These are phyloP conservation scores for Aphelenchoides bicaudatus DNA, from an alignment of 2,888 invertebrate genomes.

Conservation along the genomic window DNA sequence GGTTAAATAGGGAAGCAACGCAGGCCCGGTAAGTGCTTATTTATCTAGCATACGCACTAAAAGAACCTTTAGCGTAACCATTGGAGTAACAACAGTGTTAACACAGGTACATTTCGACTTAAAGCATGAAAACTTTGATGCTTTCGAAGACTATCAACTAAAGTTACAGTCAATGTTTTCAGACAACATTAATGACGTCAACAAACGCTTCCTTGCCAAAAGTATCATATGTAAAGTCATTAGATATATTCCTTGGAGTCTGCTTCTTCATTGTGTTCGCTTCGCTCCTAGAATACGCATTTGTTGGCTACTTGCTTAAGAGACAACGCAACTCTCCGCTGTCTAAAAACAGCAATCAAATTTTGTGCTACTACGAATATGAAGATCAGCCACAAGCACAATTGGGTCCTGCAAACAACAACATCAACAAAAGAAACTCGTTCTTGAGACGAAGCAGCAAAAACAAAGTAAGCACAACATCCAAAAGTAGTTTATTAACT, in stretches of 20 bases:
- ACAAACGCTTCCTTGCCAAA: conserved; percentile 62
- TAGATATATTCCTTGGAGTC: conserved; percentile 62
- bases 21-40: no score
- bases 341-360: conserved; percentile 11
- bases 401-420: conserved; percentile 11
- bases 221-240: conserved; percentile 61
- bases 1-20: conserved; percentile 61
- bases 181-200: conserved; percentile 62
- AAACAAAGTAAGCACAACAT: conserved; percentile 11
- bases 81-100: conserved; percentile 62
- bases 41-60: no score
- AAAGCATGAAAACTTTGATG: no score
- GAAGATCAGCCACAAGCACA: conserved; percentile 29
- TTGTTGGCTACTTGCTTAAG: conserved; percentile 58
- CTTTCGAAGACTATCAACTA: no score
- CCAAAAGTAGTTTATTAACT: conserved; percentile 11
- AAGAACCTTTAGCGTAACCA: no score
- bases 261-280: conserved; percentile 62
- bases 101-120: no score
- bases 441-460: not conserved
- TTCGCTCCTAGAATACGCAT: conserved; percentile 57
- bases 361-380: conserved; percentile 36
- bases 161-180: no score
- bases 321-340: conserved; percentile 24
- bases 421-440: not conserved